phyloP scores from a whole-genome alignment of 2,113 vertebrate species.

The Myrmecophaga tridactyla region DNA sequence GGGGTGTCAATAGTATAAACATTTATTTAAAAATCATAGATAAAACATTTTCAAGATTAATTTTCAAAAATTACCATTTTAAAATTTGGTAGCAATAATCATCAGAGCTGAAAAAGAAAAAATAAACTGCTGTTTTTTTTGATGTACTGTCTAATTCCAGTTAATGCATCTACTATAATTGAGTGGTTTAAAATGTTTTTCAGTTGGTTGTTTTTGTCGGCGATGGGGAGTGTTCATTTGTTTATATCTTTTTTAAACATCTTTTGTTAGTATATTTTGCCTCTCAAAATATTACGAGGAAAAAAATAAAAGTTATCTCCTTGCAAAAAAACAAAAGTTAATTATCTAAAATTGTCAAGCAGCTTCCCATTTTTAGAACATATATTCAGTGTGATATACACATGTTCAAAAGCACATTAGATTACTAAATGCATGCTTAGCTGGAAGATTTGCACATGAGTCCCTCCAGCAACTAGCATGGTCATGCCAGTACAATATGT shows the following conservation, averaged over 20 bases:
- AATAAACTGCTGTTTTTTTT: slow-evolving; percentile 19
- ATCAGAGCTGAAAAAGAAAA: background rate
- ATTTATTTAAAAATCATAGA: slow-evolving; percentile 2
- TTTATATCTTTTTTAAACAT: too few relatives aligned
- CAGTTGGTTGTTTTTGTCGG: background rate
- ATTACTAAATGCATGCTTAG: background rate
- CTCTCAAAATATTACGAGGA: background rate
- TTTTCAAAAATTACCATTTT: background rate
- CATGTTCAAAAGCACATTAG: background rate
- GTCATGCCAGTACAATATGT: background rate
- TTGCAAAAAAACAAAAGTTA: slow-evolving; percentile 4
- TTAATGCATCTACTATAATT: background rate
- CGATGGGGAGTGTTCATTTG: background rate
- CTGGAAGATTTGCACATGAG: background rate
- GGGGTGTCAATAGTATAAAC: background rate
- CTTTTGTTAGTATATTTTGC: background rate
- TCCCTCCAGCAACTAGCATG: background rate
- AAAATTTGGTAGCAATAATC: background rate
- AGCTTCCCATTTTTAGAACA: background rate
- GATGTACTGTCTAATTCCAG: background rate
- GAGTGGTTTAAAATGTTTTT: background rate
- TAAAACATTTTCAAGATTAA: slow-evolving; percentile 29
- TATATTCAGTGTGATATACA: background rate
- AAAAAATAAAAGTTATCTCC: background rate
- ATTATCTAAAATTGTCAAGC: background rate